Evolutionary conservation across 2,113 vertebrate species (phyloP).

Genomic region (Scomber colias): DNA sequence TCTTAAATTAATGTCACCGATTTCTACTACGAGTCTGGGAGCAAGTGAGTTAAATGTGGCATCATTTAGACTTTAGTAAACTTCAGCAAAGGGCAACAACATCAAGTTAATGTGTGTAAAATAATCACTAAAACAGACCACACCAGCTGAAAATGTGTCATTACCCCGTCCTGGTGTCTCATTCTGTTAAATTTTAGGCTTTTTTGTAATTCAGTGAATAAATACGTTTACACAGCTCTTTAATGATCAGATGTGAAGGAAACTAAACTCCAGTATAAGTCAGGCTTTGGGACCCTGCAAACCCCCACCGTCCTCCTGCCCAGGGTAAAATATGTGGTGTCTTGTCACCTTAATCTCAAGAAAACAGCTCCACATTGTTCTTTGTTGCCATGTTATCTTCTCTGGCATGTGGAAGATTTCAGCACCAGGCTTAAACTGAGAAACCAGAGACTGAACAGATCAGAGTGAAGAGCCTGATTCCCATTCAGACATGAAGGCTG

Average conservation of each 20-base stretch:
- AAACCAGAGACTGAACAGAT: slow-evolving; percentile 24
- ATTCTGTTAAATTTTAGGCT: not conserved
- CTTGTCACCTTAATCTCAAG: slow-evolving; percentile 48
- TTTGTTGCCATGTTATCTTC: slow-evolving; percentile 48
- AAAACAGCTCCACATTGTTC: slow-evolving; percentile 57
- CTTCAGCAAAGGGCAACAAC: not conserved
- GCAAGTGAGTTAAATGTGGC: no score
- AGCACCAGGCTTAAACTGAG: not conserved
- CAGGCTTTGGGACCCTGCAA: slow-evolving; percentile 16
- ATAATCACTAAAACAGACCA: not conserved
- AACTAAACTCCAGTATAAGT: not conserved
- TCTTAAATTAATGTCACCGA: no score
- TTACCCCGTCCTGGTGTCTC: no score
- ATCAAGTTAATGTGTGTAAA: not conserved
- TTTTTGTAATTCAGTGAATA: not conserved
- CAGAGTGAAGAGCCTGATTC: slow-evolving; percentile 7
- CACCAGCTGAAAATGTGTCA: not conserved
- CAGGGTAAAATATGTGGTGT: slow-evolving; percentile 40
- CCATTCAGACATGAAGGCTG: not conserved
- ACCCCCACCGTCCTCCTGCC: not conserved
- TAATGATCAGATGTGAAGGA: not conserved
- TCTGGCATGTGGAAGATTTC: slow-evolving; percentile 57
- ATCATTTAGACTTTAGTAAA: not conserved
- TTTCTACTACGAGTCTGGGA: no score
- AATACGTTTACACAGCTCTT: not conserved